Conservation (phyloP, 1,140 invertebrate genomes). For the Zaprionus davidi region DNA sequence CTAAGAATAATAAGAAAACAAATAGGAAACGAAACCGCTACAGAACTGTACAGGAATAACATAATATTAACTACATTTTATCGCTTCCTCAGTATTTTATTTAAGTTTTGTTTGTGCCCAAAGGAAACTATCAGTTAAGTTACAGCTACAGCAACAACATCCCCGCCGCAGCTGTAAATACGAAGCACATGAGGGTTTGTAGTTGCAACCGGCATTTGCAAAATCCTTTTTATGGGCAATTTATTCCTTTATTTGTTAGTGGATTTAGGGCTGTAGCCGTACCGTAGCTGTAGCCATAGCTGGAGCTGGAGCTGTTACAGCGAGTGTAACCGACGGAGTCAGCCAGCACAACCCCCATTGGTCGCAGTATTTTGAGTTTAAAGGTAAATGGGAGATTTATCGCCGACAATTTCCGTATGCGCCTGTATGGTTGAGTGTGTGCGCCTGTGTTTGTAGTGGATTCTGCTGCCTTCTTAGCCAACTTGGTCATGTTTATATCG, state of each 20-base stretch:
- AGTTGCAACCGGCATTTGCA: conserved; percentile 77
- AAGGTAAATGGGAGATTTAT: conserved; percentile 81
- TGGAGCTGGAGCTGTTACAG: conserved; percentile 54
- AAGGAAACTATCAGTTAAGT: conserved; percentile 44
- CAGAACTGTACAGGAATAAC: not conserved
- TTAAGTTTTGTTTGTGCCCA: conserved; percentile 20
- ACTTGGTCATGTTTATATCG: conserved; percentile 71
- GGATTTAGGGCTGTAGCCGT: conserved; percentile 69
- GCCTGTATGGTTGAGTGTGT: conserved; percentile 15
- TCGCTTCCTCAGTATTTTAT: conserved; percentile 19
- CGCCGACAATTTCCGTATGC: conserved; percentile 69
- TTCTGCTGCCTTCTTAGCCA: conserved; percentile 48
- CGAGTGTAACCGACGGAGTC: conserved; percentile 18
- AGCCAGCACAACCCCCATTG: conserved; percentile 38
- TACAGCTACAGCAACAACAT: conserved; percentile 16
- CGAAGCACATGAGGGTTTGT: conserved; percentile 66
- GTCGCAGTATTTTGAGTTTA: conserved; percentile 77
- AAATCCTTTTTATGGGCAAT: conserved; percentile 81
- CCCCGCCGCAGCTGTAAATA: conserved; percentile 59
- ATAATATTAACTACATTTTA: conserved; percentile 10
- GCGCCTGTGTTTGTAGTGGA: conserved; percentile 28
- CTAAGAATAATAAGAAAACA: not conserved
- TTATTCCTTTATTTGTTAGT: conserved; percentile 82
- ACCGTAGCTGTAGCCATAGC: conserved; percentile 50
- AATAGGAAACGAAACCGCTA: not conserved